phyloP scores from a whole-genome alignment of 2,113 vertebrate genomes.

The Eudyptes chrysolophus region DNA sequence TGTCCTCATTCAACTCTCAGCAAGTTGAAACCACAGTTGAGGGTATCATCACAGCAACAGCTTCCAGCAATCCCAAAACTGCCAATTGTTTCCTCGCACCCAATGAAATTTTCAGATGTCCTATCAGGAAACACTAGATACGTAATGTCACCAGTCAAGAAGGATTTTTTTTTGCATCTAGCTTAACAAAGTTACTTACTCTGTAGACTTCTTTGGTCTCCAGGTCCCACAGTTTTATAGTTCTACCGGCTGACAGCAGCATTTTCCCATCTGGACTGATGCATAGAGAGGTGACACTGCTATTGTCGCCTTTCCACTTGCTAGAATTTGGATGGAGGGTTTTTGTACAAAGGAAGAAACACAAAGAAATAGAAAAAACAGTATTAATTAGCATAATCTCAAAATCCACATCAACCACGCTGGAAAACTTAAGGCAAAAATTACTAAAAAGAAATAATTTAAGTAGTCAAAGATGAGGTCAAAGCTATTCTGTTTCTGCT shows the following conservation, averaged over 20 bases:
- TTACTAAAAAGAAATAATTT: background rate
- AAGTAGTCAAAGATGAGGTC: background rate
- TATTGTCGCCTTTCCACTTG: slow-evolving; percentile 96
- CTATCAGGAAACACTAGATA: background rate
- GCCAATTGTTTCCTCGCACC: background rate
- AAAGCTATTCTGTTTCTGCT: background rate
- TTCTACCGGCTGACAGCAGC: slow-evolving; percentile 92
- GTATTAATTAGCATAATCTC: background rate
- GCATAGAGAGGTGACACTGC: slow-evolving; percentile 89
- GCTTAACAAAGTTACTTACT: slow-evolving; percentile 76
- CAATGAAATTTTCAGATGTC: background rate
- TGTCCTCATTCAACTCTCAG: slow-evolving; percentile 70
- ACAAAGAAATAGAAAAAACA: background rate
- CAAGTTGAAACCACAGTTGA: slow-evolving; percentile 70
- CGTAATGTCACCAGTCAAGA: background rate
- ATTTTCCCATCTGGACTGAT: slow-evolving; percentile 94
- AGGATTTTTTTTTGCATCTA: background rate
- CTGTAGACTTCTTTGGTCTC: slow-evolving; percentile 97
- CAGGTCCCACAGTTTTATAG: slow-evolving; percentile 98
- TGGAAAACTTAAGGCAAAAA: background rate
- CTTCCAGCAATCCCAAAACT: background rate
- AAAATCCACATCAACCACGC: background rate
- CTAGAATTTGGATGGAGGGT: slow-evolving; percentile 65
- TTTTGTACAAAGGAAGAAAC: background rate
- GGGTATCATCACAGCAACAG: slow-evolving; percentile 63